Evolutionary conservation across 2,888 invertebrate species (phyloP), one percentile per base, ranked within the genome.

Genomic region (Macroteleia sp.): DNA sequence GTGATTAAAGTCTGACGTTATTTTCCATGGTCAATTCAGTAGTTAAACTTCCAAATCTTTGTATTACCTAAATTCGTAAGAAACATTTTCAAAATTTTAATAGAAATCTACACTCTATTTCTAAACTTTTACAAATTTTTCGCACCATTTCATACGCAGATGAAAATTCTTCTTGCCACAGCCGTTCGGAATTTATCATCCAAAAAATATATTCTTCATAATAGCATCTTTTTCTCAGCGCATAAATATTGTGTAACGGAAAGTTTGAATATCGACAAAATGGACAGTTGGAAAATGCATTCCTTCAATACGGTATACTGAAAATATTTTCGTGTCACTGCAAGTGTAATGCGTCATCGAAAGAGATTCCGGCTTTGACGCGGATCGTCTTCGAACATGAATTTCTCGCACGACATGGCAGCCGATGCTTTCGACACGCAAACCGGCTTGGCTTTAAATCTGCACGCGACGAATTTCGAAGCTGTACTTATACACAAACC

Each of bases 371-470:
- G 19, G 32, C 28, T 39, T 32, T 16, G n/a, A 17, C 44, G 54
- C 20, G 56, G 30, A 57, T 67, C 39, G 36, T 69, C 57, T 69
- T 57, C 46, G 32, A 39, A 9, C 16, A 5, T 20, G 54, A 48
- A 62, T 62, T 71, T 71, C 56, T 56, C 54, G 71, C 71, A 48
- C 62, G 71, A 62, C 48, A 32, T 46, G 25, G 39, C 54, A 52
- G 52, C n/a, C 48, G 39, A 39, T 34, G 56, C 30, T 30, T 34
- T 59, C 42, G 50, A 52, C 41, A 22, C 46, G 56, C 46, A 50
- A 64, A 16, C 34, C 57, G 19, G 30, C 28, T 71, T 39, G 42
- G 62, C 39, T 71, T 56, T 50, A 50, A 64, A 73, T 57, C 64
- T 32, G 48, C 30, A 39, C 25, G 22, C 64, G 64, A 64, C 42